Conservation (phyloP, 2,797 vertebrate genomes). For the Antennarius maculatus region DNA sequence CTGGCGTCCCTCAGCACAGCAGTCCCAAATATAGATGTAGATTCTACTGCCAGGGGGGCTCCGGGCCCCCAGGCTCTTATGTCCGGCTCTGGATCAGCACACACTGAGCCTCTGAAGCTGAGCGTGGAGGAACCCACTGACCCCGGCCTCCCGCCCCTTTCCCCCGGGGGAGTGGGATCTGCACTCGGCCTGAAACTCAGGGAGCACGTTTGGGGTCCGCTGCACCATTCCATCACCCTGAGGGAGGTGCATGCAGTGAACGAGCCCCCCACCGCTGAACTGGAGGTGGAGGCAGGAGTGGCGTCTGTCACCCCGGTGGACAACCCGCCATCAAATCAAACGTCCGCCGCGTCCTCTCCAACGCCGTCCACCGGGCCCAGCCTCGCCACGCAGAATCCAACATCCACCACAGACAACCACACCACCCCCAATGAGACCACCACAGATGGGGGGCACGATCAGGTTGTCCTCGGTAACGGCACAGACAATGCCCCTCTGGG, state of each 20-base stretch:
- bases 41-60: slow-evolving; percentile 45
- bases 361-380: slow-evolving; percentile 25
- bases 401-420: slow-evolving; percentile 31
- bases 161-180: slow-evolving; percentile 22
- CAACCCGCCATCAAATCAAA: slow-evolving; percentile 47
- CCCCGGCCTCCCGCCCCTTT: slow-evolving; percentile 42
- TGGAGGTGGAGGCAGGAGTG: slow-evolving; percentile 35
- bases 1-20: slow-evolving; percentile 42
- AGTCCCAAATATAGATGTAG: slow-evolving; percentile 56
- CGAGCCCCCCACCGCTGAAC: slow-evolving; percentile 58
- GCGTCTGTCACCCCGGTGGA: slow-evolving; percentile 32
- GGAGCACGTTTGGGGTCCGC: slow-evolving; percentile 41
- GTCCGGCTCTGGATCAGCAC: slow-evolving; percentile 46
- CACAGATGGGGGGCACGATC: slow-evolving; percentile 9
- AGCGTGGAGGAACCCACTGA: slow-evolving; percentile 77
- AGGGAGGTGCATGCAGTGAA: slow-evolving; percentile 69
- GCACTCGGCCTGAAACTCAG: slow-evolving; percentile 53
- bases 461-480: slow-evolving; percentile 26
- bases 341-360: slow-evolving; percentile 58
- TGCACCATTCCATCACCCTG: slow-evolving; percentile 74
- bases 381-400: slow-evolving; percentile 21
- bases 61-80: slow-evolving; percentile 37
- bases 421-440: slow-evolving; percentile 11
- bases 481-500: slow-evolving; percentile 41
- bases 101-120: slow-evolving; percentile 64